Conservation (phyloP, 2,888 invertebrate genomes). For the Gordius sp. region DNA sequence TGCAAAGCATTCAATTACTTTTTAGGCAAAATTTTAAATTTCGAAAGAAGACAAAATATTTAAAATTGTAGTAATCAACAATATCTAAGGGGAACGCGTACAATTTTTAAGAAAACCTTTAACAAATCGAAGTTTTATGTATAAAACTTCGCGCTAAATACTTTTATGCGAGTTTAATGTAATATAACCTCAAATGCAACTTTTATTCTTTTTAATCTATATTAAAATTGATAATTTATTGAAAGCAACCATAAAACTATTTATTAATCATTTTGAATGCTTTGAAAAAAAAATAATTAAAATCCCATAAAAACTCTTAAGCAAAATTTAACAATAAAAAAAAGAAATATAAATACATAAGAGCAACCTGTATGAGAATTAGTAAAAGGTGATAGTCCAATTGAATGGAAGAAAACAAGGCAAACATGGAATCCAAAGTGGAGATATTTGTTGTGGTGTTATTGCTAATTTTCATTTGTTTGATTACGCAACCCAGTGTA, state of each 20-base stretch:
- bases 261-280: background rate
- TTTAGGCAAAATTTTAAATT: too few relatives aligned
- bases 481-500: constrained; percentile 65
- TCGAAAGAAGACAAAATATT: too few relatives aligned
- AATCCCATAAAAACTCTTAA: background rate
- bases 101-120: too few relatives aligned
- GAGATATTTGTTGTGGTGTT: background rate
- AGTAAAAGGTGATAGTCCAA: constrained; percentile 20
- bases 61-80: too few relatives aligned
- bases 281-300: background rate
- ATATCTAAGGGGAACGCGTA: too few relatives aligned
- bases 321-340: constrained; percentile 29
- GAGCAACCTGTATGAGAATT: constrained; percentile 20
- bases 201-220: too few relatives aligned
- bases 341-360: constrained; percentile 26
- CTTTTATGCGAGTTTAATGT: too few relatives aligned
- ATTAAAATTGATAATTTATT: too few relatives aligned
- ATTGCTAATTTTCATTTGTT: constrained; percentile 39
- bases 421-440: background rate
- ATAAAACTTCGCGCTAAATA: too few relatives aligned
- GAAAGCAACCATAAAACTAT: background rate
- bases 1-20: too few relatives aligned
- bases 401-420: background rate
- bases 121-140: too few relatives aligned
- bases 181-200: too few relatives aligned